Evolutionary conservation across 92 coral and sea anemone species (phyloP).

Genomic region (Epizoanthus rinbou): DNA sequence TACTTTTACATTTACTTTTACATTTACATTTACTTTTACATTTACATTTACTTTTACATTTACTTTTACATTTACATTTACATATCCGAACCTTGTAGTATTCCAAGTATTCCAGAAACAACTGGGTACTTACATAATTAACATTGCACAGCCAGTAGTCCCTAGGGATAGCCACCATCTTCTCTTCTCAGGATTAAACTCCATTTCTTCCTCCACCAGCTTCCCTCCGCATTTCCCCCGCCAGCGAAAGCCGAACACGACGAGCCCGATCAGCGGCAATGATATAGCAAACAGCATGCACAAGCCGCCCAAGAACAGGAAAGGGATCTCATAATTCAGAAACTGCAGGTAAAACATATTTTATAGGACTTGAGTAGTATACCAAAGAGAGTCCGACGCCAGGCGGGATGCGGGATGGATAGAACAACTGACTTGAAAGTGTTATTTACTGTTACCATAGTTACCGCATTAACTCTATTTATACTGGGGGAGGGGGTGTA

Average conservation of each 20-base stretch:
- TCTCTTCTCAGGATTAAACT: conserved; percentile 64
- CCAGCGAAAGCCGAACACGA: conserved; percentile 71
- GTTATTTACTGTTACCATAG: too few species aligned
- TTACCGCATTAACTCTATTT: too few species aligned
- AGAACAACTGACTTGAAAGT: too few species aligned
- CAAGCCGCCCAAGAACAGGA: conserved; percentile 63
- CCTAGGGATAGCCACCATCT: conserved; percentile 65
- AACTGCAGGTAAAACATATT: conserved; percentile 36
- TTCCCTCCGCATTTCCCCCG: conserved; percentile 80
- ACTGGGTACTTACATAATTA: conserved; percentile 67
- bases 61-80: too few species aligned
- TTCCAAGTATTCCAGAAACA: neutral
- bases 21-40: too few species aligned
- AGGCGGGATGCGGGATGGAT: too few species aligned
- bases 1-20: too few species aligned
- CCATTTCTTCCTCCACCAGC: conserved; percentile 81
- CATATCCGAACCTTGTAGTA: too few species aligned
- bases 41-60: too few species aligned
- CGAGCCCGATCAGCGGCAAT: conserved; percentile 71
- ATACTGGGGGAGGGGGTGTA: too few species aligned
- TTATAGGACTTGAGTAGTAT: neutral
- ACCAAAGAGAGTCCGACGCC: too few species aligned
- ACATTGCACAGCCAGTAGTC: conserved; percentile 63
- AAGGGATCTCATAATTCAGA: conserved; percentile 60
- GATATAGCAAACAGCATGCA: conserved; percentile 64